Evolutionary conservation across 1,140 invertebrate species (phyloP).

Genomic region (Glossosoma conforme): DNA sequence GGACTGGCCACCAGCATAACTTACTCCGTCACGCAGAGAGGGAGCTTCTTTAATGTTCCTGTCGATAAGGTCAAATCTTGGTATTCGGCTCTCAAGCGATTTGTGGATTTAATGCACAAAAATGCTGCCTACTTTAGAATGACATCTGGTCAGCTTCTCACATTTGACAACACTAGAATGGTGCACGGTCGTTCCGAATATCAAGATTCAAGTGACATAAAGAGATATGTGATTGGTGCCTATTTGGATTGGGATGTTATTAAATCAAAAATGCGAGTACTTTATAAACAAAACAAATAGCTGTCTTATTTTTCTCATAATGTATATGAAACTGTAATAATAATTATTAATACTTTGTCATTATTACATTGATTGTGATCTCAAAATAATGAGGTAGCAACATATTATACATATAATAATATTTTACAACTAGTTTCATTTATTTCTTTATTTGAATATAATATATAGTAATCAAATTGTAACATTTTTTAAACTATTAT

Average conservation of each 20-base stretch:
- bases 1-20: constrained; percentile 55
- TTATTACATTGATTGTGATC: no score
- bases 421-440: no score
- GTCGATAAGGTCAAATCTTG: constrained; percentile 55
- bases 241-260: constrained; percentile 72
- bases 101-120: constrained; percentile 47
- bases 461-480: no score
- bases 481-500: no score
- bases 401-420: no score
- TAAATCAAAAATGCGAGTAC: constrained; percentile 53
- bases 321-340: no score
- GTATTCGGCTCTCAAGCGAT: constrained; percentile 56
- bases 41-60: constrained; percentile 56
- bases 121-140: constrained; percentile 58
- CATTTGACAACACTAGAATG: constrained; percentile 63
- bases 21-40: constrained; percentile 62
- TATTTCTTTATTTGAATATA: no score
- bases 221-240: constrained; percentile 59
- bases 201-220: constrained; percentile 48
- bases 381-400: no score
- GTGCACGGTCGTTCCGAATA: constrained; percentile 62
- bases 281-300: neutral
- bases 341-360: no score
- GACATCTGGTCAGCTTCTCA: constrained; percentile 57
- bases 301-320: no score